These are phyloP conservation scores for Eospalax fontanierii DNA, from an alignment of 2,797 vertebrate genomes.

Conservation along the genomic window DNA sequence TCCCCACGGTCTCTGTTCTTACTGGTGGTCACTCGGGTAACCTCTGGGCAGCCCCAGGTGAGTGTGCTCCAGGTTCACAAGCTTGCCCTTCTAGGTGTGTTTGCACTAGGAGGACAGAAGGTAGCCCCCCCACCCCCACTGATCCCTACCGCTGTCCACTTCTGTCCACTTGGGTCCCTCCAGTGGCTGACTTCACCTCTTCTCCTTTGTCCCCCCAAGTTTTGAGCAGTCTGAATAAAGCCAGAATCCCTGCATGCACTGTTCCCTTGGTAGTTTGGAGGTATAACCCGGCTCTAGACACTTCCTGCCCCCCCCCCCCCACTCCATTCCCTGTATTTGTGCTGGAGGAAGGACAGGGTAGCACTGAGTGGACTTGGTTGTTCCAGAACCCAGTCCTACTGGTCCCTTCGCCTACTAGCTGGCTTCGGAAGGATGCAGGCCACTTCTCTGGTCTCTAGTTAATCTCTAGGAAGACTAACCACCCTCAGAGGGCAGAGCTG, in stretches of 20 bases:
- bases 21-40: not conserved
- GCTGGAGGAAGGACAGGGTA: not conserved
- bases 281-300: not conserved
- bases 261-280: not conserved
- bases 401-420: not conserved
- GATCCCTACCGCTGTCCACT: too few relatives aligned
- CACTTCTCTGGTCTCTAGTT: not conserved
- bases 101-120: not conserved
- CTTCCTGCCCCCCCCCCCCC: not conserved
- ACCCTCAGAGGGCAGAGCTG: not conserved
- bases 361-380: not conserved
- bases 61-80: not conserved
- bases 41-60: not conserved
- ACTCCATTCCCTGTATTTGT: not conserved
- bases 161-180: not conserved
- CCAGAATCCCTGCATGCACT: not conserved
- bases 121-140: rapidly evolving
- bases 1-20: not conserved
- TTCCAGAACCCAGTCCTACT: not conserved
- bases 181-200: not conserved
- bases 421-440: not conserved
- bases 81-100: not conserved
- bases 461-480: not conserved
- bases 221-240: not conserved
- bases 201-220: constrained; percentile 6